Conservation (phyloP, 2,888 invertebrate genomes). For the Argynnis bischoffii region DNA sequence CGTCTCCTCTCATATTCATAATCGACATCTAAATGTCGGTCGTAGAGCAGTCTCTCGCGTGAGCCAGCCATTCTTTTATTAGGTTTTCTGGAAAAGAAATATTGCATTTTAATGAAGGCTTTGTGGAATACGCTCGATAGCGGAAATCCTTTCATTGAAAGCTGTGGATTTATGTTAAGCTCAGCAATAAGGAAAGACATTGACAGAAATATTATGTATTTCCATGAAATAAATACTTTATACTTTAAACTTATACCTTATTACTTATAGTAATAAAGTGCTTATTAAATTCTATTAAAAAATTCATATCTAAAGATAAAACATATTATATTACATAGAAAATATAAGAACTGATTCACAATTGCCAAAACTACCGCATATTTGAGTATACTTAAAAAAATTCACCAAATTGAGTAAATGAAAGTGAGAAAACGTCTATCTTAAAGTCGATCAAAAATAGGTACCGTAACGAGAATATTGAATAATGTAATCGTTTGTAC, state of each 20-base stretch:
- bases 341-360: too few relatives aligned
- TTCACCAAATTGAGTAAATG: too few relatives aligned
- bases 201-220: neutral
- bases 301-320: too few relatives aligned
- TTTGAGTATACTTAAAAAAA: too few relatives aligned
- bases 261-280: too few relatives aligned
- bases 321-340: too few relatives aligned
- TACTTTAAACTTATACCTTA: neutral
- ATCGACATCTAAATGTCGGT: constrained; percentile 62
- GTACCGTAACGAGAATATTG: neutral
- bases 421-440: too few relatives aligned
- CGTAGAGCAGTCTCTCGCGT: constrained; percentile 70
- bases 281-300: too few relatives aligned
- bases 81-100: constrained; percentile 60
- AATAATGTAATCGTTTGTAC: constrained; percentile 5
- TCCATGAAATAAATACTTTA: neutral
- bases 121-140: constrained; percentile 34
- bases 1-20: constrained; percentile 58
- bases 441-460: too few relatives aligned
- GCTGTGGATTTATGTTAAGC: constrained; percentile 18
- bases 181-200: constrained; percentile 15
- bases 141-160: constrained; percentile 33
- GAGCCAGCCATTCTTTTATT: constrained; percentile 72
- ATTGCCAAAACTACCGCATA: too few relatives aligned
- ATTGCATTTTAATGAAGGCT: constrained; percentile 51